Conservation (phyloP, 2,113 vertebrate genomes). For the Gobius niger region DNA sequence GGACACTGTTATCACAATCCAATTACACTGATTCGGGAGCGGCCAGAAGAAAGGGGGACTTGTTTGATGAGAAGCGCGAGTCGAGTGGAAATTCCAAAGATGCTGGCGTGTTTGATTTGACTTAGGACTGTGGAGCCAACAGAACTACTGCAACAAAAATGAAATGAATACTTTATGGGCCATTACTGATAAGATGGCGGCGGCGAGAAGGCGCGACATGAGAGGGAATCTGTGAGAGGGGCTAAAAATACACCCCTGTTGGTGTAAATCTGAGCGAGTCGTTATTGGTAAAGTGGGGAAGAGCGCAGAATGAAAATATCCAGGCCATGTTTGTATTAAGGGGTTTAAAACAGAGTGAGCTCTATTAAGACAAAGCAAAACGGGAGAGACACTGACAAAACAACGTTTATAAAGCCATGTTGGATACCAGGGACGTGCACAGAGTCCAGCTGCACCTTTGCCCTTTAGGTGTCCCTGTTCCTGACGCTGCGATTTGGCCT, state of each 20-base stretch:
- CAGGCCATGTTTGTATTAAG: background rate
- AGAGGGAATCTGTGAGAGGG: conserved; percentile 8
- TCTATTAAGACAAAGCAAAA: too few relatives aligned
- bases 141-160: conserved; percentile 60
- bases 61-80: conserved; percentile 8
- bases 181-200: conserved; percentile 64
- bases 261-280: background rate
- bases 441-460: too few relatives aligned
- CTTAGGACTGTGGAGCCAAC: conserved; percentile 38
- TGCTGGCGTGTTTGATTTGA: conserved; percentile 27
- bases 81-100: conserved; percentile 13
- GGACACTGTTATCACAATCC: conserved; percentile 17
- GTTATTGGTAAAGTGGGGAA: background rate
- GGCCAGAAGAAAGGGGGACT: background rate
- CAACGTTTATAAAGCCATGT: too few relatives aligned
- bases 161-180: conserved; percentile 73
- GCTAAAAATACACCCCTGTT: background rate
- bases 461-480: too few relatives aligned
- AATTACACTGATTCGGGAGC: conserved; percentile 20
- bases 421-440: too few relatives aligned
- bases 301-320: background rate
- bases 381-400: too few relatives aligned
- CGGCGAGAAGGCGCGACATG: conserved; percentile 1
- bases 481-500: too few relatives aligned
- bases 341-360: background rate